Evolutionary conservation across 2,797 vertebrate genomes (phyloP), one percentile per base, ranked within the genome.

Genomic region (Euphonia xanthogaster): DNA sequence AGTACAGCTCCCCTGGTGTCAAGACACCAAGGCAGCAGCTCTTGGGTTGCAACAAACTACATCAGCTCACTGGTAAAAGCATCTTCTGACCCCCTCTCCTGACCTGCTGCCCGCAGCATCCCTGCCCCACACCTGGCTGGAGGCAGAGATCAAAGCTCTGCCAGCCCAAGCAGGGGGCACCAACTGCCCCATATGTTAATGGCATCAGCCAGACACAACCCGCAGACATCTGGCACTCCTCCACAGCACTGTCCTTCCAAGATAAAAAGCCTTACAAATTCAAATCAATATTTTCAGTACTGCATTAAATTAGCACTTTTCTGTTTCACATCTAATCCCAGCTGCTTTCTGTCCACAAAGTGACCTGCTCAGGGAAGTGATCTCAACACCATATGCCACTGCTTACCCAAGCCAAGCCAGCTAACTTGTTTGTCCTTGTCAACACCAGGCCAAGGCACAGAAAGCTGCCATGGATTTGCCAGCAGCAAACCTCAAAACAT

Each of bases 341-440:
- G 71, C 84, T 95, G 95, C 79, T 93, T 96, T 75, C 80, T 12
- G 15, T 92, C 77, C 94, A 85, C 12, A 3, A 28, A 21, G 40
- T 93, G 95, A 96, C 94, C 96, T 71, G 67, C 91, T 73, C 51
- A 1, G 71, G 60, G 74, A 90, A 93, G 83, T 30, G 40, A 91
- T 92, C 91, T 82, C 94, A 91, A 85, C 89, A 93, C 95, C 96
- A 95, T 91, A 94, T 94, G 94, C 71, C 86, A 71, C 77, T 48
- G 71, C 89, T 81, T 57, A 53, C 78, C 84, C 94, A 76, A 47
- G 82, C 90, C 95, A 93, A 91, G 81, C 74, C 63, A 73, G 71
- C 78, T 89, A 62, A 13, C 81, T 87, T 85, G 70, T 51, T 73
- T 89, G 89, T 67, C 74, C 92, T 78, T 78, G 83, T 81, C 77